phyloP scores from a whole-genome alignment of 2,113 vertebrate species.

The Nibea coibor region DNA sequence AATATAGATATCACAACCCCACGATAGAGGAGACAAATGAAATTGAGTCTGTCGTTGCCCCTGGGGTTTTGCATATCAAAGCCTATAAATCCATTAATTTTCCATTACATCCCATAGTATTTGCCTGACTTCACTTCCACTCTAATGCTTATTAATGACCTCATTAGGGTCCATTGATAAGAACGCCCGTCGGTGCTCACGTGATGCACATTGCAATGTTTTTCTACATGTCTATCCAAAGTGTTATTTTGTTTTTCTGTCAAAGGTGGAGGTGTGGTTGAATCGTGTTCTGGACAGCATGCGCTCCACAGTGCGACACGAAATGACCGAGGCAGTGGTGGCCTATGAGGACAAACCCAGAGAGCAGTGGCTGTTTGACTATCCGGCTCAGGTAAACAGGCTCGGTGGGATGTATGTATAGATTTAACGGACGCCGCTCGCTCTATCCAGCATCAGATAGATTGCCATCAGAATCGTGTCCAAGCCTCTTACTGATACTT shows the following conservation, averaged over 20 bases:
- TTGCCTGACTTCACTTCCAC: conserved; percentile 62
- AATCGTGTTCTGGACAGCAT: conserved; percentile 88
- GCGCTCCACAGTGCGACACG: conserved; percentile 88
- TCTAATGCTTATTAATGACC: conserved; percentile 75
- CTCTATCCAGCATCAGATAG: conserved; percentile 8
- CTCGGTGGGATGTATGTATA: background rate
- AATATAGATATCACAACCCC: conserved; percentile 44
- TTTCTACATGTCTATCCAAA: conserved; percentile 17
- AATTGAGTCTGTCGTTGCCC: conserved; percentile 47
- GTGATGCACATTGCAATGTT: conserved; percentile 37
- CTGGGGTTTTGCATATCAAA: conserved; percentile 65
- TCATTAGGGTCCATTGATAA: conserved; percentile 72
- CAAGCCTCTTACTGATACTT: conserved; percentile 5
- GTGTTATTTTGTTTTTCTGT: background rate
- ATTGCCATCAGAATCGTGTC: conserved; percentile 8
- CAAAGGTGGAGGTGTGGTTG: conserved; percentile 93
- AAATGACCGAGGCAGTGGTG: conserved; percentile 87
- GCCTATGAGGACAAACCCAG: conserved; percentile 93
- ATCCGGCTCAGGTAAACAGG: conserved; percentile 76
- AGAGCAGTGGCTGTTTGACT: conserved; percentile 88
- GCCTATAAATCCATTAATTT: conserved; percentile 67
- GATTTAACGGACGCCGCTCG: conserved; percentile 10
- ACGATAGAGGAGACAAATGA: conserved; percentile 46
- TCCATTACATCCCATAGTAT: conserved; percentile 68
- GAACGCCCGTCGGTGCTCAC: conserved; percentile 12